Base-by-base conservation (phyloP, 1,140 invertebrate species). In the Diprion similis region DNA sequence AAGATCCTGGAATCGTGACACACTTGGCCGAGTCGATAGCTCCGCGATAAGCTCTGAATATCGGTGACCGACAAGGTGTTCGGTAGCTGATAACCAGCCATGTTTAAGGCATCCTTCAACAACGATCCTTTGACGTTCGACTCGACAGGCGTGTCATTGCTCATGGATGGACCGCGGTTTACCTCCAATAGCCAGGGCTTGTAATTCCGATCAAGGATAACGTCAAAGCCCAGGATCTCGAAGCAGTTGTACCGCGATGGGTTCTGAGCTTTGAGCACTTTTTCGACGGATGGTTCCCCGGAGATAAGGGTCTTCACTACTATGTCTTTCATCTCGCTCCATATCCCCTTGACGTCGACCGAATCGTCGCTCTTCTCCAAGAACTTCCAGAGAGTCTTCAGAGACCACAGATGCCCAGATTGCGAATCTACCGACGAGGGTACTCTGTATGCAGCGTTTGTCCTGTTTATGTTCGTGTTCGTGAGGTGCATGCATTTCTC, bases 151-250 rank as follows among this genome's bases (percentile, higher is more conserved):
- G 96, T 95, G 77, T 96, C 93, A 79, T 95, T 96, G 83, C 97
- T 96, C 74, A 98, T 88, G 75, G 93, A 94, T 15, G 97, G 97
- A 8, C 96, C 98, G 79, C 99, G 96, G 86, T 98, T 97, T 2
- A 97, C 93, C 89, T 98, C 97, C 75, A 98, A 89, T 18, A 99
- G 89, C 97, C 97, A 99, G 1, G 97, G 96, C 82, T 96, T 96
- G 1, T 94, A 85, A 77, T 92, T 89, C 64, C 92, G 90, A 83
- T 95, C 93, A 48, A 95, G 86, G 65, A 95, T 84, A 0, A 95
- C 92, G 84, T 95, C 94, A 73, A 95, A 92, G 1, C 94, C 94
- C 84, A 95, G 94, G 18, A 95, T 81, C 79, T 94, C 94, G 78
- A 94, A 95, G 73, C 92, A 92, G 24, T 37, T 92, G 77, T 93